Evolutionary conservation across 2,113 vertebrate species (phyloP).

Genomic region (Hepsetus odoe): DNA sequence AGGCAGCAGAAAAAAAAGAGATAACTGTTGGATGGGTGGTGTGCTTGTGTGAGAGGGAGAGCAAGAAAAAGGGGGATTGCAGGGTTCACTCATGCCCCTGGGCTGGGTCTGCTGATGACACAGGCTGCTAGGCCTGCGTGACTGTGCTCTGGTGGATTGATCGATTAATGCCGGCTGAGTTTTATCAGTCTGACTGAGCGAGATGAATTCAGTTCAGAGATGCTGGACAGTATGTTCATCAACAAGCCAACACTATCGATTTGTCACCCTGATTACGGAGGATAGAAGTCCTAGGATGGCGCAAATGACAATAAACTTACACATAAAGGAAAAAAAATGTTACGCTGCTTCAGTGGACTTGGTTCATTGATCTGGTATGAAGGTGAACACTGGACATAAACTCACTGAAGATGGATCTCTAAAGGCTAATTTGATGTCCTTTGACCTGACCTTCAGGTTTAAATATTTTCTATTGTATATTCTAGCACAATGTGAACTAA

Average conservation of each 20-base stretch:
- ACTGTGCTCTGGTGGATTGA: conserved; percentile 35
- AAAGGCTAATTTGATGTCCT: conserved; percentile 27
- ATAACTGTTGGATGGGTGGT: conserved; percentile 70
- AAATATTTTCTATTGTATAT: conserved; percentile 40
- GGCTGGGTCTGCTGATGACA: conserved; percentile 18
- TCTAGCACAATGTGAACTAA: conserved; percentile 43
- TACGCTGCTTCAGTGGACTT: conserved; percentile 24
- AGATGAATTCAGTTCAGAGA: conserved; percentile 35
- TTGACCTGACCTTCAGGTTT: conserved; percentile 37
- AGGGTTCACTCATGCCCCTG: conserved; percentile 14
- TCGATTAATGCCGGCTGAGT: conserved; percentile 43
- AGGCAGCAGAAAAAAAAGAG: conserved; percentile 93
- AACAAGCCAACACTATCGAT: conserved; percentile 43
- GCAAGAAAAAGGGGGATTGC: neutral
- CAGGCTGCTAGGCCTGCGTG: conserved; percentile 9
- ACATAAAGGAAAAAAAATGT: conserved; percentile 32
- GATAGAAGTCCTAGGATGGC: conserved; percentile 1
- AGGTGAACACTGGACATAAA: conserved; percentile 42
- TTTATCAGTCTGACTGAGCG: conserved; percentile 52
- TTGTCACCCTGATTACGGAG: conserved; percentile 39
- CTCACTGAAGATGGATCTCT: conserved; percentile 19
- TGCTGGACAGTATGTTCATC: neutral
- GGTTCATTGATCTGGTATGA: conserved; percentile 24
- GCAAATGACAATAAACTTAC: conserved; percentile 21
- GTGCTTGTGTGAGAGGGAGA: neutral